Conservation (phyloP, 2,888 invertebrate species). For the Ashinkailepas kermadecensis region DNA sequence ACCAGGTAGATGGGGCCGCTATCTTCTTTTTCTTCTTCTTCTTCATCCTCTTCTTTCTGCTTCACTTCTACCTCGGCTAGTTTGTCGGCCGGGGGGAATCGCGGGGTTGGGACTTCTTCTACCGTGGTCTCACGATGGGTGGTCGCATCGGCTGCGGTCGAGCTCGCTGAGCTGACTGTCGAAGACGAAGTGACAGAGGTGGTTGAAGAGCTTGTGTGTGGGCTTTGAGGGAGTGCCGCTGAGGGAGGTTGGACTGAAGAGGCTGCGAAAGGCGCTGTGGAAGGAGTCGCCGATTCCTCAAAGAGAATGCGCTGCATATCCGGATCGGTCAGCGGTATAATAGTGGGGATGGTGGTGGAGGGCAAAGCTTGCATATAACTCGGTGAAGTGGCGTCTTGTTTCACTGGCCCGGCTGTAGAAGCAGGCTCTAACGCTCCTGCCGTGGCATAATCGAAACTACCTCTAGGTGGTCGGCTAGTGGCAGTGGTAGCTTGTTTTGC, state of each 20-base stretch:
- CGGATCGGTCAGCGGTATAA: background rate
- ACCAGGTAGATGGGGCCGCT: slow-evolving; percentile 1
- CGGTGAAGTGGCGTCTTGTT: too few species aligned
- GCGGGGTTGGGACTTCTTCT: background rate
- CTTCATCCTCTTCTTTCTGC: background rate
- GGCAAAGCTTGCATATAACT: background rate
- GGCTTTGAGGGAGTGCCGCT: background rate
- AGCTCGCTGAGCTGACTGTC: background rate
- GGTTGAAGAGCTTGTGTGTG: background rate
- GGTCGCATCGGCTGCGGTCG: background rate
- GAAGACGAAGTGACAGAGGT: background rate
- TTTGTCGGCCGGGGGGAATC: background rate
- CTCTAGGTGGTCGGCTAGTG: too few species aligned
- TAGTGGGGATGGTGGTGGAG: background rate
- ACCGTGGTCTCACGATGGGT: background rate
- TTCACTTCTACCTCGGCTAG: background rate
- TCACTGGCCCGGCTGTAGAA: too few species aligned
- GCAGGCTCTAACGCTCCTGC: too few species aligned
- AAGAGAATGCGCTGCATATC: background rate
- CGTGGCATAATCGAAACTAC: too few species aligned
- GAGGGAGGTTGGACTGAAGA: background rate
- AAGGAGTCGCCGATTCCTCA: background rate
- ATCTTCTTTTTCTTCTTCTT: background rate
- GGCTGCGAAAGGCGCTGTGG: background rate
- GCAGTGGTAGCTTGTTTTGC: too few species aligned